Evolutionary conservation across 2,888 invertebrate genomes (phyloP), one percentile per base, ranked within the genome.

Genomic region (Eristalis tenax): DNA sequence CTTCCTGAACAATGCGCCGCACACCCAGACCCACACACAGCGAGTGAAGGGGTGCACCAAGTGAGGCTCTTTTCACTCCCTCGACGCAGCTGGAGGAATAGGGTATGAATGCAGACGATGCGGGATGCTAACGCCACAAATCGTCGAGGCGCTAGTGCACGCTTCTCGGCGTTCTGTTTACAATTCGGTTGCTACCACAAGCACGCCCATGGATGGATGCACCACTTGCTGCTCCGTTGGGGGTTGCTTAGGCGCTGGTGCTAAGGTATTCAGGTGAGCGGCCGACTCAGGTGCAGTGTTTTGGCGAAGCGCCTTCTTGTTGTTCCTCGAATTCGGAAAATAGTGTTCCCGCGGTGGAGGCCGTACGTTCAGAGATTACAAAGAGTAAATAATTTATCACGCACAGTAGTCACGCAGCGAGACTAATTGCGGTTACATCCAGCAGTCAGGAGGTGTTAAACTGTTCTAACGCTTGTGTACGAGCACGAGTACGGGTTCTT

Each of bases 71-170:
- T 63, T 71, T 70, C 43, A 68, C 75, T 65, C 59, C 74, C 32
- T 66, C 43, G 23, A 18, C n/a, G 13, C 11, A 28, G 2, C 22
- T 38, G 59, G 35, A n/a, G n/a, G 13, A 4, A 57, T 10, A 40
- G 40, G 32, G 63, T 10, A 50, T 26, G 43, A 85, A 83, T 83
- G 59, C 75, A 59, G 15, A 63, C 84, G 71, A 71, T 57, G 64
- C 74, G 83, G 83, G 87, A 83, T 87, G 87, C 87, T 80, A 87
- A 87, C 87, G 87, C 87, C 87, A 87, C 61, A 64, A 68, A 86
- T 71, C 57, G 74, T 28, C 38, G 63, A 76, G 78, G 87, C 87
- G 83, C 83, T 87, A 76, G 79, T 61, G 59, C 66, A 68, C 50
- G 75, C 83, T 83, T 50, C 64, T 79, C 76, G 79, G 79, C 71